Conservation (phyloP, 2,113 vertebrate genomes). For the Dunckerocampus dactyliophorus region DNA sequence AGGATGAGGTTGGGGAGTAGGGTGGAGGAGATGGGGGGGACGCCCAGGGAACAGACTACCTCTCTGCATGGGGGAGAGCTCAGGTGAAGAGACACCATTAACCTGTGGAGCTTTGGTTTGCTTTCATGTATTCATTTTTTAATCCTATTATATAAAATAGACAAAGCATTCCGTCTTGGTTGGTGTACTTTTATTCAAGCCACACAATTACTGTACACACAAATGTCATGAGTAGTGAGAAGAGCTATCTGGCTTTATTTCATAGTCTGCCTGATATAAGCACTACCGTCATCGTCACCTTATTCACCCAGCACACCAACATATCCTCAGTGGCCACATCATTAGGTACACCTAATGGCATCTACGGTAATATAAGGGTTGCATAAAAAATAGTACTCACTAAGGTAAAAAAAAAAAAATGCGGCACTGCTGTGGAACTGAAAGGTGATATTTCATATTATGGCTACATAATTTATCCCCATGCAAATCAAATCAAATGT, state of each 20-base stretch:
- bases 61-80: conserved; percentile 79
- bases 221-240: conserved; percentile 29
- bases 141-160: not conserved
- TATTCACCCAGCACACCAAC: not conserved
- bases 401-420: not conserved
- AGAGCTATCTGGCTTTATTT: too few species aligned
- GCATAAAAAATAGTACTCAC: not conserved
- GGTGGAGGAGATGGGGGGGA: conserved; percentile 27
- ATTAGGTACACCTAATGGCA: not conserved
- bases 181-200: conserved; percentile 48
- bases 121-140: not conserved
- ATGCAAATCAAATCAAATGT: too few species aligned
- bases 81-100: conserved; percentile 75
- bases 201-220: conserved; percentile 40
- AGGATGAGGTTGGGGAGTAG: not conserved
- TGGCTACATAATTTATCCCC: too few species aligned
- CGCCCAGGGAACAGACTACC: conserved; percentile 73
- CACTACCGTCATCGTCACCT: not conserved
- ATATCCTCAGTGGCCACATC: not conserved
- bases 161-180: conserved; percentile 1
- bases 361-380: not conserved
- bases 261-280: not conserved
- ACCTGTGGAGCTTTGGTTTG: conserved; percentile 28
- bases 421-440: not conserved
- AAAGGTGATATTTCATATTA: not conserved